Evolutionary conservation across 2,888 invertebrate genomes (phyloP), one percentile per base, ranked within the genome.

Genomic region (Ptilodon capucinus): DNA sequence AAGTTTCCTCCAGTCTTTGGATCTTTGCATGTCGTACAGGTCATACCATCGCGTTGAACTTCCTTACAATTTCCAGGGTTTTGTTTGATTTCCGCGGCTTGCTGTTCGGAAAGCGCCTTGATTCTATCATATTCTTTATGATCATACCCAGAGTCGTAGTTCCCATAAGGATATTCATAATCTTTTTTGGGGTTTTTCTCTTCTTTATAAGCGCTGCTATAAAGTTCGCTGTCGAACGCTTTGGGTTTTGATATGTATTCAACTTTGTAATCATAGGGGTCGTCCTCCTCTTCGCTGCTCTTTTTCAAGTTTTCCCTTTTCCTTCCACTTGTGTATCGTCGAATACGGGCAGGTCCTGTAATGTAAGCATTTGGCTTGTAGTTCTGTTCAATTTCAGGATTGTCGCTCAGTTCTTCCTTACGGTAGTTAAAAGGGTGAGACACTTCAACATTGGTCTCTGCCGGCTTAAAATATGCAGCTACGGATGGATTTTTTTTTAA

Each of bases 21-120:
- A 71, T 96, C 94, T 60, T 94, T 93, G 70, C 97, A 97, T 1
- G 95, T 91, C 56, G 92, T 93, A 74, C 96, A 96, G 9, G 92
- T 91, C 93, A 94, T 93, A 2, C 93, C 93, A 55, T 94, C 93
- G 64, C 91, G 93, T 41, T 92, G 81, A 0, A 94, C 92, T 68
- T 93, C 92, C 64, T 93, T 92, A 61, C 96, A 96, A 60, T 93
- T 93, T 53, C 92, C 93, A 13, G 92, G 92, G 53, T 93, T 92
- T 70, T 92, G 91, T 67, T 93, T 93, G 28, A 93, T 77, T 82
- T 93, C 92, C 30, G 93, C 92, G 0, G 94, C 92, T 69, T 93
- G 92, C 64, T 91, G 85, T 65, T 94, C 94, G 0, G 94, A 94
- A 34, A 92, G 85, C 28, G 93, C 92, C 57, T 93, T 93, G 53